phyloP scores from a whole-genome alignment of 2,113 vertebrate species.

The Rhodinocichla rosea region DNA sequence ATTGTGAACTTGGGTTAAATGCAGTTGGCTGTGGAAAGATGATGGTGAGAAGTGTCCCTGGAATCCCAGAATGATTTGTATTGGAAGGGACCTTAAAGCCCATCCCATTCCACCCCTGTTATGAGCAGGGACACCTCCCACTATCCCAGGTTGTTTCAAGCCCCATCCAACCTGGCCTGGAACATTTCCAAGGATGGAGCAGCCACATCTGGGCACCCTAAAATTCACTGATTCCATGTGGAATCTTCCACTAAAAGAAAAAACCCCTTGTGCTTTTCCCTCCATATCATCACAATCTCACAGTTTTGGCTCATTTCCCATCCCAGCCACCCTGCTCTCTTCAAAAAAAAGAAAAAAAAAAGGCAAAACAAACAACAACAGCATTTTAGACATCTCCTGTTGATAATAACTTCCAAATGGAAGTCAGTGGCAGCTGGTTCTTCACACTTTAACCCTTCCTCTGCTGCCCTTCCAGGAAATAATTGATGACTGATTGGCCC shows the following conservation, averaged over 20 bases:
- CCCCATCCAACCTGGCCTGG: fast-evolving
- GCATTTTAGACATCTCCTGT: constrained; percentile 44
- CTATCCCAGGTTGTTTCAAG: not conserved
- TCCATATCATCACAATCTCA: not conserved
- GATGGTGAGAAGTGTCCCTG: not conserved
- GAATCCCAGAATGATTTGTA: not conserved
- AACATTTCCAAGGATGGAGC: not conserved
- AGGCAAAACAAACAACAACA: not conserved
- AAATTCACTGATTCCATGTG: not conserved
- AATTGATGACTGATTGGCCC: constrained; percentile 87
- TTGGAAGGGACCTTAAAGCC: not conserved
- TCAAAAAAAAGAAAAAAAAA: constrained; percentile 51
- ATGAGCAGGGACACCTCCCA: not conserved
- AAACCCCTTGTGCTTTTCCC: not conserved
- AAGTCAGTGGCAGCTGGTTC: constrained; percentile 36
- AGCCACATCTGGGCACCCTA: not conserved
- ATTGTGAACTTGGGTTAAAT: not conserved
- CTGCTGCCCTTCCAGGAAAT: constrained; percentile 62
- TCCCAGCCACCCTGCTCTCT: not conserved
- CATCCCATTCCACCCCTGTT: not conserved
- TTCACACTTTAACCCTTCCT: constrained; percentile 72
- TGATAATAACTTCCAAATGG: constrained; percentile 75
- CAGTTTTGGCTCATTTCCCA: not conserved
- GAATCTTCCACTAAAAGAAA: not conserved
- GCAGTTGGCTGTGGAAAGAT: not conserved